These are phyloP conservation scores for Sylvia atricapilla DNA, from an alignment of 2,113 vertebrate species.

Conservation along the genomic window DNA sequence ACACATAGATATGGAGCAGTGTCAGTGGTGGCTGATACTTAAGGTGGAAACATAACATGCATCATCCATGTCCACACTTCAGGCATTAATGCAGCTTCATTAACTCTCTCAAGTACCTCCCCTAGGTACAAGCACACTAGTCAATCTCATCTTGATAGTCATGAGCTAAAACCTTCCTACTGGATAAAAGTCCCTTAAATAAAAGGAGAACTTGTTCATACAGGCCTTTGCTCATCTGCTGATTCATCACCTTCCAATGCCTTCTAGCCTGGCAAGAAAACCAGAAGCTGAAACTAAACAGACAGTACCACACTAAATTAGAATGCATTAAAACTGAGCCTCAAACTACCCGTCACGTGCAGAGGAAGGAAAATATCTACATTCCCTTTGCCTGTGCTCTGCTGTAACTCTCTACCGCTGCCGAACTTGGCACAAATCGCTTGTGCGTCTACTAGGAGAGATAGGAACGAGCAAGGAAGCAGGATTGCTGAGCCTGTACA, in stretches of 20 bases:
- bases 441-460: neutral
- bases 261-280: neutral
- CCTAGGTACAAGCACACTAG: neutral
- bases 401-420: neutral
- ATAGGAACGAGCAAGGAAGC: neutral
- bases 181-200: neutral
- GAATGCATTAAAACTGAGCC: neutral
- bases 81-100: neutral
- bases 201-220: neutral
- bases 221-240: neutral
- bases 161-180: neutral
- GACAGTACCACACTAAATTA: neutral
- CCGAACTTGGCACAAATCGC: neutral
- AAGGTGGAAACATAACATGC: accelerated
- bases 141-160: neutral
- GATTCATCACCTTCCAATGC: neutral
- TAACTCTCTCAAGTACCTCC: neutral
- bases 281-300: neutral
- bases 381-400: neutral
- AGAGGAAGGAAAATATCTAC: neutral
- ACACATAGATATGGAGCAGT: accelerated
- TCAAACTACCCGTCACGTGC: neutral
- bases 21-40: neutral
- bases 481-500: neutral
- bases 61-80: neutral